phyloP scores from a whole-genome alignment of 1,140 invertebrate species.

The Hypothenemus hampei region DNA sequence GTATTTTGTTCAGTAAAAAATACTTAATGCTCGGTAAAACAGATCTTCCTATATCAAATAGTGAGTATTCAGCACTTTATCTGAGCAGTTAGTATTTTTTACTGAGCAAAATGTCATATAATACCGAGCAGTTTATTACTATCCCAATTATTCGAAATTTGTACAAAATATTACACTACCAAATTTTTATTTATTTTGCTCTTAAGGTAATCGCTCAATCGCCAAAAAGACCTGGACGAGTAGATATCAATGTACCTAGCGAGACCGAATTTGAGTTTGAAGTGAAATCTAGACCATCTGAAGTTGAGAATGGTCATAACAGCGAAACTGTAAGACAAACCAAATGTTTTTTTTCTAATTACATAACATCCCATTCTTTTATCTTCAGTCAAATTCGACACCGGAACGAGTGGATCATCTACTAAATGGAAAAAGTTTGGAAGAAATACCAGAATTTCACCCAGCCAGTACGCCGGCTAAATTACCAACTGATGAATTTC shows the following conservation, averaged over 20 bases:
- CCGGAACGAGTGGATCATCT: conserved; percentile 40
- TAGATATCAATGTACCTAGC: conserved; percentile 57
- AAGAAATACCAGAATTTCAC: conserved; percentile 43
- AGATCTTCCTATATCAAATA: no score
- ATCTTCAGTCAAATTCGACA: no score
- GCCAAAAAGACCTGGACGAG: conserved; percentile 53
- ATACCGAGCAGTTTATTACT: no score
- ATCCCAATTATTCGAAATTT: no score
- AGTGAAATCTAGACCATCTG: conserved; percentile 54
- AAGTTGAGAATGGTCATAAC: conserved; percentile 52
- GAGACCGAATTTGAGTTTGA: conserved; percentile 59
- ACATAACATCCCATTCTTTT: no score
- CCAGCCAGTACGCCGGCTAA: conserved; percentile 33
- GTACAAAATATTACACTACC: not conserved
- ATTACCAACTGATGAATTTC: conserved; percentile 37
- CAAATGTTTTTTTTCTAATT: no score
- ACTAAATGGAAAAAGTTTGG: conserved; percentile 42
- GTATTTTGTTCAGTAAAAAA: no score
- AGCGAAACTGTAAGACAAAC: no score
- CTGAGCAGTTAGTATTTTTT: no score
- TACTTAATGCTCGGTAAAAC: no score
- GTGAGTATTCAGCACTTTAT: no score
- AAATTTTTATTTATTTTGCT: not conserved
- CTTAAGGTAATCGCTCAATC: conserved; percentile 55
- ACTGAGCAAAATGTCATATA: no score